Conservation (phyloP, 2,797 vertebrate species). For the Enteromius anoplus region DNA sequence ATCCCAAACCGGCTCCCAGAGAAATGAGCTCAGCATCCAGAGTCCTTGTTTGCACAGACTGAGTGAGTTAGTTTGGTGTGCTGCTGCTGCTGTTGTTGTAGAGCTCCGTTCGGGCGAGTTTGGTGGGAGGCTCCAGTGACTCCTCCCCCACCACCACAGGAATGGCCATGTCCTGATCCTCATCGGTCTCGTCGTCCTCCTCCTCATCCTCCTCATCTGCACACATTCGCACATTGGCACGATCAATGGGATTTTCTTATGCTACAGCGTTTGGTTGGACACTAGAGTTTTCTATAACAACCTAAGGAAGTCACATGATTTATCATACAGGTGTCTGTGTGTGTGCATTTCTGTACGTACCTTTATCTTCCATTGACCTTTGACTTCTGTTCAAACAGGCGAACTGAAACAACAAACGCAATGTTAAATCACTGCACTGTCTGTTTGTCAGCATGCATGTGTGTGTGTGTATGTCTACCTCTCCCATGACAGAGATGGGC, state of each 20-base stretch:
- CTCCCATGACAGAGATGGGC: conserved; percentile 92
- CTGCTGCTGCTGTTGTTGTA: conserved; percentile 70
- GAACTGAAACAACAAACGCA: conserved; percentile 74
- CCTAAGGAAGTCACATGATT: background rate
- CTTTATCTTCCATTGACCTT: conserved; percentile 86
- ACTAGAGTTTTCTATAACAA: background rate
- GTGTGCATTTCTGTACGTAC: conserved; percentile 64
- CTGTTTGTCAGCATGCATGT: background rate
- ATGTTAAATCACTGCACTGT: background rate
- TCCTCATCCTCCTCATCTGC: conserved; percentile 85
- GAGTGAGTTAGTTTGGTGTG: conserved; percentile 54
- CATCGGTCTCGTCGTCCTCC: conserved; percentile 91
- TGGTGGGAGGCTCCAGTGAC: conserved; percentile 82
- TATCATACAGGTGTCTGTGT: background rate
- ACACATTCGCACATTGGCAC: conserved; percentile 22
- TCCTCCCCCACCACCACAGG: conserved; percentile 76
- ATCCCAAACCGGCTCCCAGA: background rate
- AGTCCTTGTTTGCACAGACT: background rate
- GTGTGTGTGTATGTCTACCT: conserved; percentile 72
- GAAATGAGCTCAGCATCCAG: background rate
- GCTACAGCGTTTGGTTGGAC: background rate
- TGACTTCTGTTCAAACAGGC: conserved; percentile 82
- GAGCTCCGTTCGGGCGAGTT: conserved; percentile 82
- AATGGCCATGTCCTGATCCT: conserved; percentile 84
- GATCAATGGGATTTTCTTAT: background rate